phyloP scores from a whole-genome alignment of 2,113 vertebrate genomes.

The Aix galericulata region DNA sequence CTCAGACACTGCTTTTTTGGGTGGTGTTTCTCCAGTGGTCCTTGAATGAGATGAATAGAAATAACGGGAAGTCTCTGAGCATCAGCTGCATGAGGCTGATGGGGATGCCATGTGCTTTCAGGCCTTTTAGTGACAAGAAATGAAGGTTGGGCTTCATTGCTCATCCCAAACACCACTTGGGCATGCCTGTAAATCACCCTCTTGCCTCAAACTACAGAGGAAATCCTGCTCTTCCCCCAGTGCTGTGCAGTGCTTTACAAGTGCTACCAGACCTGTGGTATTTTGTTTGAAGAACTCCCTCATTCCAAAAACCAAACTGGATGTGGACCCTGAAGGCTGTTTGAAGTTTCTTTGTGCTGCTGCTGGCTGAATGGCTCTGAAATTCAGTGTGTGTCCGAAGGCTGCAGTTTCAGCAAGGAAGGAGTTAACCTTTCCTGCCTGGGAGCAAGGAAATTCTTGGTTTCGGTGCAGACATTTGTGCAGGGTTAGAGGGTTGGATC shows the following conservation, averaged over 20 bases:
- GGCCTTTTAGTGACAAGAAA: background rate
- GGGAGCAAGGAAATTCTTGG: constrained; percentile 7
- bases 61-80: background rate
- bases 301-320: background rate
- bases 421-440: constrained; percentile 12
- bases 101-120: background rate
- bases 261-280: background rate
- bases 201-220: background rate
- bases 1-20: background rate
- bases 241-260: background rate
- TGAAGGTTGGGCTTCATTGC: background rate
- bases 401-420: background rate
- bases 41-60: background rate
- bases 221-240: background rate
- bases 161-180: background rate
- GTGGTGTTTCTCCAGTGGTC: background rate
- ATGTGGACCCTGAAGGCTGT: background rate
- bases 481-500: constrained; percentile 1
- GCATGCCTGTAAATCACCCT: background rate
- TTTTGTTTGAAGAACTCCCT: background rate
- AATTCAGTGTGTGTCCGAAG: background rate
- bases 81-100: background rate
- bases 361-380: background rate
- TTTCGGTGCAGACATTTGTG: constrained; percentile 1
- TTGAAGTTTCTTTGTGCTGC: background rate